A percentile compares a stretch with the other conserved stretches of the same genome.
Evolutionary conservation across 2,888 invertebrate species (phyloP).

Genomic region (Chaetogeoica ovagalla): DNA sequence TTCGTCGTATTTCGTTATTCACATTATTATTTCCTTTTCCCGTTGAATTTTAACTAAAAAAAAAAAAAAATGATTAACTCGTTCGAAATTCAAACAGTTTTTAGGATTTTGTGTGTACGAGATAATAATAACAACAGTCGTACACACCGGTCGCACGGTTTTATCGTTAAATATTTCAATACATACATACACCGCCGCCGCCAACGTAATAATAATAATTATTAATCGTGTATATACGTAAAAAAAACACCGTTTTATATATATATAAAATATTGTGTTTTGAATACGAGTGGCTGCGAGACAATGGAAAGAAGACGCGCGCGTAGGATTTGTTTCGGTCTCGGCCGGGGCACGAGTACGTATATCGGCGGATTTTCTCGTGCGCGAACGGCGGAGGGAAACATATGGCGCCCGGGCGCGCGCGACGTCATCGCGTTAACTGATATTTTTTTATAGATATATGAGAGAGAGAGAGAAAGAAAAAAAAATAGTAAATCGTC

Average conservation of each 20-base stretch:
- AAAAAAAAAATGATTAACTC: too few relatives aligned
- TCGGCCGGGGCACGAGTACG: neutral
- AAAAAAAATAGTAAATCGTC: slow-evolving; percentile 9
- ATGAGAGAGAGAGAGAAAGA: too few relatives aligned
- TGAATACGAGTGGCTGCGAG: neutral
- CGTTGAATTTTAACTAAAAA: too few relatives aligned
- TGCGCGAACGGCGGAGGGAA: too few relatives aligned
- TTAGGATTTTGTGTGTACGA: too few relatives aligned
- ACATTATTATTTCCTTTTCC: too few relatives aligned
- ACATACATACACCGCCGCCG: slow-evolving; percentile 3
- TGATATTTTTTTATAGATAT: too few relatives aligned
- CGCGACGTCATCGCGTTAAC: neutral
- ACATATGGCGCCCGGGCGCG: slow-evolving; percentile 7
- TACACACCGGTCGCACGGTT: slow-evolving; percentile 32
- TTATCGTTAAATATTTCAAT: neutral
- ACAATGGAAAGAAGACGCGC: slow-evolving; percentile 23
- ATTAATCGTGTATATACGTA: slow-evolving; percentile 41
- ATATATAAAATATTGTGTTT: neutral
- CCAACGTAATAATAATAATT: slow-evolving; percentile 9
- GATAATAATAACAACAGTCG: neutral
- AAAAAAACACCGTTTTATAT: neutral
- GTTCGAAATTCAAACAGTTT: too few relatives aligned
- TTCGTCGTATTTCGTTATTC: too few relatives aligned
- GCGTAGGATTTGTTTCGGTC: slow-evolving; percentile 43
- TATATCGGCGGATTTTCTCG: slow-evolving; percentile 4